These are phyloP conservation scores for Apotomis capreana DNA, from an alignment of 2,888 invertebrate genomes.

Conservation along the genomic window DNA sequence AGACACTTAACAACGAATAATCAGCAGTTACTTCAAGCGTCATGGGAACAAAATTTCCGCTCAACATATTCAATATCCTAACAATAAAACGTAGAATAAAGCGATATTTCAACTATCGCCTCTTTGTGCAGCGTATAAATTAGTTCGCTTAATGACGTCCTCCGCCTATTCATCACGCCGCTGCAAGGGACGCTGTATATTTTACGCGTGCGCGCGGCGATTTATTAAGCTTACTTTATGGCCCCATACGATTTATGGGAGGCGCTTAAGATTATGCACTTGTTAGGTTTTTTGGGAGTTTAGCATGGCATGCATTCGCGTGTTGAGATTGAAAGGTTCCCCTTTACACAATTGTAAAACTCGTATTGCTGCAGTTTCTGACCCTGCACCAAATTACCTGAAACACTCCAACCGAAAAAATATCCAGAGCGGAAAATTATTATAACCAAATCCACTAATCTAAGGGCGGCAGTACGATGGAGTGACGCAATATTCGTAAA, in stretches of 20 bases:
- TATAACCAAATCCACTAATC: too few species aligned
- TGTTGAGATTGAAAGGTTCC: slow-evolving; percentile 7
- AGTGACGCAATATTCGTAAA: too few species aligned
- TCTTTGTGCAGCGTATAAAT: slow-evolving; percentile 36
- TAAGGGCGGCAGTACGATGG: too few species aligned
- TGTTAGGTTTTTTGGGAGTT: slow-evolving; percentile 40
- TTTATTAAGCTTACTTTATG: slow-evolving; percentile 68
- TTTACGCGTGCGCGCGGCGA: slow-evolving; percentile 54
- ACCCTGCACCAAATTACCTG: too few species aligned
- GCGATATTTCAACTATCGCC: slow-evolving; percentile 39
- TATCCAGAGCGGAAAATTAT: too few species aligned
- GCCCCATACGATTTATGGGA: slow-evolving; percentile 53
- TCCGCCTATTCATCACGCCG: slow-evolving; percentile 35
- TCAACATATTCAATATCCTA: slow-evolving; percentile 15
- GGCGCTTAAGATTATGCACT: slow-evolving; percentile 49
- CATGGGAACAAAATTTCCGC: neutral
- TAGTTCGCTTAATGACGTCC: slow-evolving; percentile 37
- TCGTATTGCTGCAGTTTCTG: too few species aligned
- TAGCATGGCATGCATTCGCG: slow-evolving; percentile 18
- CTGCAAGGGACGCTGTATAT: slow-evolving; percentile 47
- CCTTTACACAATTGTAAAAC: neutral
- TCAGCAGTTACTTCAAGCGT: neutral
- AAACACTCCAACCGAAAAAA: too few species aligned
- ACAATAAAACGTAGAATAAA: slow-evolving; percentile 22
- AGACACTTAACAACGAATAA: too few species aligned